Evolutionary conservation across 2,888 invertebrate species (phyloP), one percentile per base, ranked within the genome.

Genomic region (Suillia variegata): DNA sequence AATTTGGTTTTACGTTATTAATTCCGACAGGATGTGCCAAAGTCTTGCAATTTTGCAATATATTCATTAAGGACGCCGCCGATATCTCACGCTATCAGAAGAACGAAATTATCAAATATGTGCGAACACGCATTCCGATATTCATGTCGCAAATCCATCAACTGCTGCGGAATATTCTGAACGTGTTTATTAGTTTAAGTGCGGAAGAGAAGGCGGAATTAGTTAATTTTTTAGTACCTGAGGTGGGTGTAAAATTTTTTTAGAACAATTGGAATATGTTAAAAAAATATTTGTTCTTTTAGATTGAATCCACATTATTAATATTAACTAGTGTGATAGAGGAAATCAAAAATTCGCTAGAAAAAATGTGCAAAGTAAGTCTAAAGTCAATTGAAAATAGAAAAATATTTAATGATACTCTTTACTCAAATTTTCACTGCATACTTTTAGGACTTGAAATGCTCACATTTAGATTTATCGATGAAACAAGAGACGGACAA

Each of bases 21-120:
- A 15, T 45, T 6, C 42, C 61, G 60, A 2, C 61, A 85, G 86
- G 84, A 64, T 82, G 82, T 64, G 83, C 82, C 52, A 85, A 85
- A 78, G 75, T 86, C 34, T 77, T 88, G 54, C 83, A 88, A 59
- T 82, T 89, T 34, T 89, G 88, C 79, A 87, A 88, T 74, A 80
- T 89, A 62, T 89, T 88, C 74, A 85, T 87, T 18, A 86, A 86
- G 74, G 84, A 87, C 67, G 88, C 87, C 73, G 81, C 84, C 38
- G 87, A 87, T 68, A 79, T 89, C 62, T 84, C 87, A 6, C 82
- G 85, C 59, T 85, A 86, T 65, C 89, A 89, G 71, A 83, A 88
- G 63, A 85, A 88, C 71, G 88, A 88, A 78, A 87, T 89, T 21
- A 86, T 89, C 60, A 84, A 86, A 71, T 88, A 88, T 76, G 86